Conservation (phyloP, 2,113 vertebrate genomes). For the Enhydra lutris region DNA sequence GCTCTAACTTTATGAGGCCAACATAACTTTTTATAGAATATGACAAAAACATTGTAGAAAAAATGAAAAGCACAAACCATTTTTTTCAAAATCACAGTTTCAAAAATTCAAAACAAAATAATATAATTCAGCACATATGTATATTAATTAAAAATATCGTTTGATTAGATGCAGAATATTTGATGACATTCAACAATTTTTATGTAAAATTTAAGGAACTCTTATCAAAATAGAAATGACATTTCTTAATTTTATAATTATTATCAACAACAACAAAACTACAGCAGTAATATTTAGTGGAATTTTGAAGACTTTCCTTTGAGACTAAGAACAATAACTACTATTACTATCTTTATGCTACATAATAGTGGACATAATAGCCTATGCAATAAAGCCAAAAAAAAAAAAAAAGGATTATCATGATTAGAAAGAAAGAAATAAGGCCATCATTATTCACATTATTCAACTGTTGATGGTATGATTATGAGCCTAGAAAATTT, state of each 20-base stretch:
- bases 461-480: neutral
- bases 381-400: neutral
- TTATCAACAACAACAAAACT: neutral
- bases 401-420: neutral
- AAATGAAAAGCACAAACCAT: neutral
- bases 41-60: neutral
- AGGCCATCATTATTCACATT: neutral
- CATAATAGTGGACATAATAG: neutral
- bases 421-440: neutral
- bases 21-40: neutral
- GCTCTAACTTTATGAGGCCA: neutral
- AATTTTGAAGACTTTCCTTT: slow-evolving; percentile 12
- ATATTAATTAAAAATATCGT: neutral
- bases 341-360: neutral
- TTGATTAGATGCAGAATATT: neutral
- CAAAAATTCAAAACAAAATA: neutral
- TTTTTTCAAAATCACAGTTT: slow-evolving; percentile 4
- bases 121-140: neutral
- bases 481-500: neutral
- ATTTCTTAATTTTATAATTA: neutral
- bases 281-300: neutral
- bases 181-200: neutral
- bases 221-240: neutral
- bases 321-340: neutral
- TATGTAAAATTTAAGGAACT: neutral